phyloP scores from a whole-genome alignment of 2,888 invertebrate species.

The Strigamia transsilvanica region DNA sequence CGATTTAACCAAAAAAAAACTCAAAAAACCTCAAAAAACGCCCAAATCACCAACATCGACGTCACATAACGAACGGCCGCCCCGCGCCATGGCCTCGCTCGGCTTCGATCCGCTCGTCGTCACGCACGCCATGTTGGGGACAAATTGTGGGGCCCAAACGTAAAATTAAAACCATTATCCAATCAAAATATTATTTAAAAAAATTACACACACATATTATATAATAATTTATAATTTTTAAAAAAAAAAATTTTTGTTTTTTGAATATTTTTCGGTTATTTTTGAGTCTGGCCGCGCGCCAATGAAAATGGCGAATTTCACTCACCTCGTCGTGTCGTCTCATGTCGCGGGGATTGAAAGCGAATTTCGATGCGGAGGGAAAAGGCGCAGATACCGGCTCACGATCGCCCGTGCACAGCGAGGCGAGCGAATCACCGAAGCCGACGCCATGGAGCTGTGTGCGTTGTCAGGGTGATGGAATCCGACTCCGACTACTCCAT shows the following conservation, averaged over 20 bases:
- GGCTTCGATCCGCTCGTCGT: slow-evolving; percentile 21
- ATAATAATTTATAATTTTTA: too few relatives aligned
- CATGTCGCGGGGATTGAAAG: not conserved
- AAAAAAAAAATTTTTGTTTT: not conserved
- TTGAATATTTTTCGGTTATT: not conserved
- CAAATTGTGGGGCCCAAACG: not conserved
- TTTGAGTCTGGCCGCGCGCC: not conserved
- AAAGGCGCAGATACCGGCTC: not conserved
- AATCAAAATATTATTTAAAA: not conserved
- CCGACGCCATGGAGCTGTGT: slow-evolving; percentile 16
- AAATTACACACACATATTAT: too few relatives aligned
- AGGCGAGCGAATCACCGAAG: not conserved
- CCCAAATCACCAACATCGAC: not conserved
- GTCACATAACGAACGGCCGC: not conserved
- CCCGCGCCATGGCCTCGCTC: slow-evolving; percentile 18
- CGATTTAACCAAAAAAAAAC: too few relatives aligned
- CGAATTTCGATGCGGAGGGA: not conserved
- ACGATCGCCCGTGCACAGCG: not conserved
- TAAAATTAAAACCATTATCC: too few relatives aligned
- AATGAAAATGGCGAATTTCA: not conserved
- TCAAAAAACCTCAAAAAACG: not conserved
- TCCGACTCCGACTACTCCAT: not conserved
- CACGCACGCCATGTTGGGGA: slow-evolving; percentile 29
- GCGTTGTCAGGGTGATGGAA: not conserved
- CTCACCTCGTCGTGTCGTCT: slow-evolving; percentile 25